These are phyloP conservation scores for Drosophila crucigera DNA, from an alignment of 2,888 invertebrate species.

Conservation along the genomic window DNA sequence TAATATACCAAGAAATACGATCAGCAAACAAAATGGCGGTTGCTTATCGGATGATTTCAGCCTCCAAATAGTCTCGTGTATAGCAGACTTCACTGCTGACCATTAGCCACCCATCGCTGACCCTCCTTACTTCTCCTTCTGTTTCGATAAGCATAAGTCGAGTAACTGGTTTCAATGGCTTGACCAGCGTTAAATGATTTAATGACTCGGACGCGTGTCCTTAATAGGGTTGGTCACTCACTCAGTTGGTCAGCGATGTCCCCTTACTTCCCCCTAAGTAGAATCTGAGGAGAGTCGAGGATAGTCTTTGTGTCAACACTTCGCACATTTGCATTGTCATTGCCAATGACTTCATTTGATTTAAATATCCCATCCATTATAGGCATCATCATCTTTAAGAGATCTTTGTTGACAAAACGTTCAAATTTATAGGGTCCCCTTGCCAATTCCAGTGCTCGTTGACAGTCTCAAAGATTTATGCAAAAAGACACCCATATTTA, in stretches of 20 bases:
- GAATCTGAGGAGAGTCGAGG: not conserved
- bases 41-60: slow-evolving; percentile 11
- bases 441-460: slow-evolving; percentile 35
- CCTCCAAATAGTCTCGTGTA: slow-evolving; percentile 36
- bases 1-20: slow-evolving; percentile 3
- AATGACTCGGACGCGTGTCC: slow-evolving; percentile 63
- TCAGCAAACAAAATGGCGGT: slow-evolving; percentile 20
- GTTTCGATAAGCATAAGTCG: not conserved
- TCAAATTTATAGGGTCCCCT: slow-evolving; percentile 28
- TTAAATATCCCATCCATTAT: slow-evolving; percentile 21
- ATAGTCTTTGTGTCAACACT: slow-evolving; percentile 18
- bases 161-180: slow-evolving; percentile 60
- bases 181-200: slow-evolving; percentile 50
- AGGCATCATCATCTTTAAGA: slow-evolving; percentile 4
- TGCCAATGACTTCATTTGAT: slow-evolving; percentile 38
- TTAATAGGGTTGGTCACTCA: slow-evolving; percentile 42
- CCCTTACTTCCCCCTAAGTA: slow-evolving; percentile 27
- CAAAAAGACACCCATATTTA: slow-evolving; percentile 23
- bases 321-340: slow-evolving; percentile 65
- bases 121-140: not conserved
- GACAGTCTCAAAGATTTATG: slow-evolving; percentile 29
- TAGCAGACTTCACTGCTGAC: slow-evolving; percentile 48
- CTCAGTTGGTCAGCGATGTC: slow-evolving; percentile 36
- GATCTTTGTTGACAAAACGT: slow-evolving; percentile 27
- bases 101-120: slow-evolving; percentile 37